Conservation (phyloP, 2,797 vertebrate genomes). For the Notamacropus eugenii region DNA sequence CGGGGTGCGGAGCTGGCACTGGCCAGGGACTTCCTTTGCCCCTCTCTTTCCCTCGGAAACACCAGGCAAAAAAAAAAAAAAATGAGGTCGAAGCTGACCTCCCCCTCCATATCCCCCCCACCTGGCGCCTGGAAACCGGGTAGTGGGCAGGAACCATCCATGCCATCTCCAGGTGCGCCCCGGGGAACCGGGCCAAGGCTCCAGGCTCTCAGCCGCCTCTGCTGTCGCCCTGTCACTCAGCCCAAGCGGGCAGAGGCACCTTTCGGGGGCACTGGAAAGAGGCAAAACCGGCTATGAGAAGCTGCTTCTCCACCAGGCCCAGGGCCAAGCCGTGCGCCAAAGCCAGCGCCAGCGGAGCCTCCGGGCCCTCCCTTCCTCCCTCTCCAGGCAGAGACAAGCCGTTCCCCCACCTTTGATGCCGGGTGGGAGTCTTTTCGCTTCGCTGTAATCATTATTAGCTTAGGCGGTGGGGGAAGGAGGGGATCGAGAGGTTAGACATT, state of each 20-base stretch:
- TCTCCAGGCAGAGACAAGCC: conserved; percentile 45
- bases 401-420: not conserved
- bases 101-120: not conserved
- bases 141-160: not conserved
- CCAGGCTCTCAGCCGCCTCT: not conserved
- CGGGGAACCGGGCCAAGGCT: not conserved
- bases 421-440: conserved; percentile 24
- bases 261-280: not conserved
- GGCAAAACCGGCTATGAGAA: not conserved
- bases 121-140: not conserved
- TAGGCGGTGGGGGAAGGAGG: conserved; percentile 54
- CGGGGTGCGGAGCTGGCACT: not conserved
- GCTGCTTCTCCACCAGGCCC: not conserved
- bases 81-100: not conserved
- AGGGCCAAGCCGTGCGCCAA: not conserved
- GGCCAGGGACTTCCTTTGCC: not conserved
- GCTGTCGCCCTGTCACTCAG: not conserved
- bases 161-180: not conserved
- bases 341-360: conserved; percentile 2
- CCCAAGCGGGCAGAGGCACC: not conserved
- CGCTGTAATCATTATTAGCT: conserved; percentile 50
- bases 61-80: not conserved
- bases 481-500: conserved; percentile 73
- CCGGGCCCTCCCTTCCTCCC: not conserved
- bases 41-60: not conserved